phyloP scores from a whole-genome alignment of 2,113 vertebrate species.

The Ameiurus melas region DNA sequence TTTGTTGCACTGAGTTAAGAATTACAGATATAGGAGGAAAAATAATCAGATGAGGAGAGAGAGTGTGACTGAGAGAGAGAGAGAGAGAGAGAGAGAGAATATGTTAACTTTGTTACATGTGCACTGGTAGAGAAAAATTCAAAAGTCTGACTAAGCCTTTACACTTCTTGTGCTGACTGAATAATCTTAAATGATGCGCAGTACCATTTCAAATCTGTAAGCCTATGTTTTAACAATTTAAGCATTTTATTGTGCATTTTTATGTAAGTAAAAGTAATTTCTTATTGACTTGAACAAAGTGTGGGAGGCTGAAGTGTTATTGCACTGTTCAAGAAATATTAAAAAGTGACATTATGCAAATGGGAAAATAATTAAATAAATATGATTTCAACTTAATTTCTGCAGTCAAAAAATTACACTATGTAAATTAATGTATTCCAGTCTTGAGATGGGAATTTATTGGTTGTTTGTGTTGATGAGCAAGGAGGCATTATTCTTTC shows the following conservation, averaged over 20 bases:
- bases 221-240: not conserved
- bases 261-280: not conserved
- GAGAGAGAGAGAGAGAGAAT: conserved; percentile 1
- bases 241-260: not conserved
- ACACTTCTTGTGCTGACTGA: not conserved
- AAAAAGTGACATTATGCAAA: not conserved
- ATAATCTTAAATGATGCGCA: conserved; percentile 1
- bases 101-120: not conserved
- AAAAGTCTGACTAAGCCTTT: not conserved
- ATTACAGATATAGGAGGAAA: not conserved
- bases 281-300: not conserved
- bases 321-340: not conserved
- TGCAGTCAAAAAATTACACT: too few relatives aligned
- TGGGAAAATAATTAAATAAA: not conserved
- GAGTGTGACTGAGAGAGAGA: not conserved
- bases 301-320: not conserved
- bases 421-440: not conserved
- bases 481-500: not conserved
- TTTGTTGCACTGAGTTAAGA: not conserved
- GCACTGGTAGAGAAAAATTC: not conserved
- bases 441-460: not conserved
- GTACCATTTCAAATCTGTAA: not conserved
- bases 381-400: not conserved
- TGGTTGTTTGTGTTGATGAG: not conserved
- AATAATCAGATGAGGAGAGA: not conserved